These are phyloP conservation scores for Lysandra coridon DNA, from an alignment of 2,888 invertebrate species.

Conservation along the genomic window DNA sequence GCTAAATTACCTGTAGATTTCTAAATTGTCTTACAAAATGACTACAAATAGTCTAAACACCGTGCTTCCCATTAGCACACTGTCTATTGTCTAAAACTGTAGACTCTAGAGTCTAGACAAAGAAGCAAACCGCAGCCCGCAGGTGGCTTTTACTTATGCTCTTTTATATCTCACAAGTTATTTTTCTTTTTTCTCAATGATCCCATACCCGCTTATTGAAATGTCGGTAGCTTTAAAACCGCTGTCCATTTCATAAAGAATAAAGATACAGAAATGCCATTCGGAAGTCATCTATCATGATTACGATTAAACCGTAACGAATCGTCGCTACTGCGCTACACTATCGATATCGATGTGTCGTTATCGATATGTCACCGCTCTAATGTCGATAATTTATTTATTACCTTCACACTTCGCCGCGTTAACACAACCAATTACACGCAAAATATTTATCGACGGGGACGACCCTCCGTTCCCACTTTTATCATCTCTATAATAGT, in stretches of 20 bases:
- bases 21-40: no score
- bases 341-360: constrained; percentile 8
- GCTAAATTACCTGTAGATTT: no score
- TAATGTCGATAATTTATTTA: constrained; percentile 32
- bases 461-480: constrained; percentile 50
- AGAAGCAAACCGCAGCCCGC: neutral
- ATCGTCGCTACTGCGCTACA: constrained; percentile 18
- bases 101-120: neutral
- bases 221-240: neutral
- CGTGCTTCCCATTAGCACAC: no score
- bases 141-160: neutral
- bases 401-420: constrained; percentile 46
- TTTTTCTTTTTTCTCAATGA: neutral
- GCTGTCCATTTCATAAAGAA: constrained; percentile 4
- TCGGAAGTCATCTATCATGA: constrained; percentile 18
- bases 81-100: no score
- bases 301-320: constrained; percentile 20
- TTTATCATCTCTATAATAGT: constrained; percentile 35
- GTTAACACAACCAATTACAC: constrained; percentile 65
- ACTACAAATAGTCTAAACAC: no score
- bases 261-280: neutral
- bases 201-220: neutral
- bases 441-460: constrained; percentile 55
- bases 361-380: constrained; percentile 2
- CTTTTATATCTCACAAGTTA: neutral